A percentile compares a stretch with the other conserved stretches of the same genome.
phyloP scores from a whole-genome alignment of 2,797 vertebrate genomes.

The Anolis apletophallus region DNA sequence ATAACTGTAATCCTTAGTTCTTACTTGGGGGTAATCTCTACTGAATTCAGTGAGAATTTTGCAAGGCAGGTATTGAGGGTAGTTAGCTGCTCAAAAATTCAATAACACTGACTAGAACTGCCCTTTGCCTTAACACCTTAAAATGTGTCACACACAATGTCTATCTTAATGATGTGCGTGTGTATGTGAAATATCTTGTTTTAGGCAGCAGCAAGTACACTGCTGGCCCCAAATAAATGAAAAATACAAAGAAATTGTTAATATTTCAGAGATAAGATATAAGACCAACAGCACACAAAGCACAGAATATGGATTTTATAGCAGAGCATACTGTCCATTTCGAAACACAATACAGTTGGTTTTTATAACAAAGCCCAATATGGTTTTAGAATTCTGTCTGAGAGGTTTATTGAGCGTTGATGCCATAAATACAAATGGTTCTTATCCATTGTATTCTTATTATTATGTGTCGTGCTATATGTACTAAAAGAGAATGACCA shows the following conservation, averaged over 20 bases:
- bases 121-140: neutral
- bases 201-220: neutral
- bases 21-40: neutral
- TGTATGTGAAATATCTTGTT: too few species aligned
- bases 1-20: neutral
- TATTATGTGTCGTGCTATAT: neutral
- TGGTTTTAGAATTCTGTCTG: neutral
- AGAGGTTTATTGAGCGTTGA: neutral
- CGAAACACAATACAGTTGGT: neutral
- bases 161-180: too few species aligned
- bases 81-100: constrained; percentile 14
- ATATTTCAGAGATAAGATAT: neutral
- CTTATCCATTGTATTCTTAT: neutral
- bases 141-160: neutral
- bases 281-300: neutral
- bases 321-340: neutral
- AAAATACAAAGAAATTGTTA: neutral
- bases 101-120: neutral
- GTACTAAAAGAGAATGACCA: neutral
- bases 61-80: neutral
- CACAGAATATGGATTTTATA: neutral
- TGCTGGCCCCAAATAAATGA: neutral
- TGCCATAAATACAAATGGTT: neutral
- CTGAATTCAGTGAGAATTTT: neutral
- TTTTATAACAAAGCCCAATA: neutral